Evolutionary conservation across 2,888 invertebrate genomes (phyloP).

Genomic region (Phyllotreta striolata): DNA sequence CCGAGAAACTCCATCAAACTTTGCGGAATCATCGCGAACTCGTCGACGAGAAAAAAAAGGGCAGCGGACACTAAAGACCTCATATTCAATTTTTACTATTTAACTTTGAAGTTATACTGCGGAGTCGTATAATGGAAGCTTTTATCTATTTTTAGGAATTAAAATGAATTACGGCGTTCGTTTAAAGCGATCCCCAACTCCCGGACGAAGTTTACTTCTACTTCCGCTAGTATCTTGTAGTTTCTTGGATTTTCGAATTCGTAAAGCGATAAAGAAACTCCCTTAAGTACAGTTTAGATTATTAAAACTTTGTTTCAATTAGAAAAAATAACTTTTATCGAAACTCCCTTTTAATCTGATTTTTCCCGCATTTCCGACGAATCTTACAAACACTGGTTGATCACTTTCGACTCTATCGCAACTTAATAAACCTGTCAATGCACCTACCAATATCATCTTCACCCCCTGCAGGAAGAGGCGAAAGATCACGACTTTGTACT

Average conservation of each 20-base stretch:
- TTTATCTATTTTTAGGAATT: constrained; percentile 29
- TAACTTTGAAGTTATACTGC: constrained; percentile 26
- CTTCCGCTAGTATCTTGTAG: background rate
- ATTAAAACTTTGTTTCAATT: no score
- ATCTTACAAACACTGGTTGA: background rate
- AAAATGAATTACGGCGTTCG: constrained; percentile 24
- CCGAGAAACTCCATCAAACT: background rate
- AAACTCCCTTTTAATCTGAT: no score
- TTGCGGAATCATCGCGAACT: constrained; percentile 1
- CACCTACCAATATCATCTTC: constrained; percentile 23
- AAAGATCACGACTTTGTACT: constrained; percentile 31
- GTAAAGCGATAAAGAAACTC: background rate
- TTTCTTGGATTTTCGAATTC: background rate
- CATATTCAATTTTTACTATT: constrained; percentile 31
- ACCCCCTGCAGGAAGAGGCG: constrained; percentile 20
- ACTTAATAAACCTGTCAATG: constrained; percentile 13
- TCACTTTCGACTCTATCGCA: no score
- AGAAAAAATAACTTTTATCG: no score
- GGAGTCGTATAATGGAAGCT: constrained; percentile 23
- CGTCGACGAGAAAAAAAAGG: background rate
- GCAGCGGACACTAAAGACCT: background rate
- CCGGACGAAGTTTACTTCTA: background rate
- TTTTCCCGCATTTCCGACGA: background rate
- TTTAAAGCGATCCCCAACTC: constrained; percentile 5
- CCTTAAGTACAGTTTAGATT: background rate